Evolutionary conservation across 1,140 invertebrate species (phyloP), one percentile per base, ranked within the genome.

Genomic region (Drosophila varians): DNA sequence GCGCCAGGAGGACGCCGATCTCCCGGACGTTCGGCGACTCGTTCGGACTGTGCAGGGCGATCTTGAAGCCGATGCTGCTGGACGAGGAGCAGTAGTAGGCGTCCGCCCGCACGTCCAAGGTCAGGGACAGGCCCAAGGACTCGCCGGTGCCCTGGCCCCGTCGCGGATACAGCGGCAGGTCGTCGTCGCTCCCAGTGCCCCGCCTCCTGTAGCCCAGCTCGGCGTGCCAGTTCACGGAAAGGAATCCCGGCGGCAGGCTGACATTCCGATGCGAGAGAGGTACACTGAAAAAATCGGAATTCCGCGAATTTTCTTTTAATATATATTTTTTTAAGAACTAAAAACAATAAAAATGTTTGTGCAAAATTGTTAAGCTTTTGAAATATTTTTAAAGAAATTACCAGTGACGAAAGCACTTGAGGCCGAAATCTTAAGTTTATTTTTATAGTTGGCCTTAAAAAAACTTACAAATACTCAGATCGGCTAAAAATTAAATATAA

Each of bases 21-120:
- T 96, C 94, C 0, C 93, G 93, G 34, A 96, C 94, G 86, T 95
- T 96, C 0, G 95, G 95, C 0, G 94, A 95, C 88, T 96, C 96
- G 2, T 94, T 93, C 0, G 96, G 95, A 84, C 94, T 96, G 62
- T 96, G 95, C 3, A 96, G 90, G 4, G 95, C 74, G 21, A 91
- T 49, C 64, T 96, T 96, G 75, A 97, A 96, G 16, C 96, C 96
- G 45, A 93, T 92, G 71, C 95, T 95, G 69, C 93, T 94, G 0
- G 95, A 94, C 1, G 95, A 95, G 5, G 95, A 95, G 72, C 95
- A 96, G 86, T 95, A 96, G 83, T 97, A 97, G 70, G 96, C 93
- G 7, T 93, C 92, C 0, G 94, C 64, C 51, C 95, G 93, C 0
- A 94, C 94, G 89, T 96, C 94, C 4, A 96, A 88, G 0, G 94